Conservation (phyloP, 2,888 invertebrate species). For the Drosophila gaucha region DNA sequence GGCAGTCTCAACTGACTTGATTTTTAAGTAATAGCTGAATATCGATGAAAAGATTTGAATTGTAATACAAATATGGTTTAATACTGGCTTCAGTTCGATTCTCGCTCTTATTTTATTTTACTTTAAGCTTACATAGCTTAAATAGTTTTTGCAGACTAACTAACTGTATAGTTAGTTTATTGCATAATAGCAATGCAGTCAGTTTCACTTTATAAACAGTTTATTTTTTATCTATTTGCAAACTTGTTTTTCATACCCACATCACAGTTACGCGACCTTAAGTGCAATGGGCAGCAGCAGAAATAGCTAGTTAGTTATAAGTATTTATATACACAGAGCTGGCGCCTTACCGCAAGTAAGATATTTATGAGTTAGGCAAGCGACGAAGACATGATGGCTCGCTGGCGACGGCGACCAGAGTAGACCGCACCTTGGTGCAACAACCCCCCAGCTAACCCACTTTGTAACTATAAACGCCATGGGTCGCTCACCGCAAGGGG, state of each 20-base stretch:
- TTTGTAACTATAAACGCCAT: conserved; percentile 60
- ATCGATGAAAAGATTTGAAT: no score
- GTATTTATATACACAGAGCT: conserved; percentile 5
- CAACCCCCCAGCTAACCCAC: conserved; percentile 26
- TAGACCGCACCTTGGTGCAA: conserved; percentile 54
- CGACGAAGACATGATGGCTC: conserved; percentile 34
- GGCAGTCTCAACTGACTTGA: no score
- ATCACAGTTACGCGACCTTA: conserved; percentile 5
- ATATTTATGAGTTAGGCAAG: conserved; percentile 41
- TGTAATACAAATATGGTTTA: no score
- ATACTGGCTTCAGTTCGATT: no score
- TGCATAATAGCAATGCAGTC: background rate
- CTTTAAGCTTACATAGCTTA: no score
- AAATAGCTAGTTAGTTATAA: conserved; percentile 4
- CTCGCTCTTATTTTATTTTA: no score
- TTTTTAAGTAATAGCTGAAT: no score
- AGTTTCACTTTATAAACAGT: background rate
- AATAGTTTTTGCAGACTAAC: no score
- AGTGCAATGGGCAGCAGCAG: background rate
- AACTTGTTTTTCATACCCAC: conserved; percentile 2
- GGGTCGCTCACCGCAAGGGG: conserved; percentile 46
- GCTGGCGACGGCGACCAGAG: conserved; percentile 16
- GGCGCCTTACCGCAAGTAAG: conserved; percentile 29
- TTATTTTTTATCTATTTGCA: background rate
- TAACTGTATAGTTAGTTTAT: no score